Evolutionary conservation across 1,140 invertebrate species (phyloP).

Genomic region (Ostrea edulis): DNA sequence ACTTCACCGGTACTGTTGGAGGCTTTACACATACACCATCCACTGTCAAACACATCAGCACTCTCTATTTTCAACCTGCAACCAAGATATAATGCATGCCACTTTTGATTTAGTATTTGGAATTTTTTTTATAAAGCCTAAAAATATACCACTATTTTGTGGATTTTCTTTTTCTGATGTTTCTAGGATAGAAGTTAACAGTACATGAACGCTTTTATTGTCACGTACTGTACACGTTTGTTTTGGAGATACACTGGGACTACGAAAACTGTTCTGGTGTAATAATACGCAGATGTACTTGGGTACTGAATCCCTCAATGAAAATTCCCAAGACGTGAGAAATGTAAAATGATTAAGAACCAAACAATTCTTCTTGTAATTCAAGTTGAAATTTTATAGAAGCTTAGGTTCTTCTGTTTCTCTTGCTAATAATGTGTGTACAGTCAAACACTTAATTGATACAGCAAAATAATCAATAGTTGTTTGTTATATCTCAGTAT

Average conservation of each 20-base stretch:
- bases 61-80: slow-evolving; percentile 82
- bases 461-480: too few relatives aligned
- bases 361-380: slow-evolving; percentile 2
- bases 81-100: slow-evolving; percentile 36
- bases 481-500: too few relatives aligned
- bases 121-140: too few relatives aligned
- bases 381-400: neutral
- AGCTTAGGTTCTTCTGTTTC: neutral
- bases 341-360: neutral
- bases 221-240: slow-evolving; percentile 21
- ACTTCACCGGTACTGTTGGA: slow-evolving; percentile 83
- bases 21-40: slow-evolving; percentile 86
- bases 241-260: neutral
- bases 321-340: neutral
- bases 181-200: neutral
- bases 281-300: slow-evolving; percentile 4
- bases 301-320: neutral
- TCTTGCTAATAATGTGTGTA: neutral
- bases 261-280: neutral
- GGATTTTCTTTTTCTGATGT: too few relatives aligned
- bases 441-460: too few relatives aligned
- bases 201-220: neutral
- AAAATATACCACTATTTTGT: too few relatives aligned
- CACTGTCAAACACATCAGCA: slow-evolving; percentile 85
- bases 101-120: neutral